Conservation (phyloP, 1,140 invertebrate species). For the Ptiloglossa arizonensis region DNA sequence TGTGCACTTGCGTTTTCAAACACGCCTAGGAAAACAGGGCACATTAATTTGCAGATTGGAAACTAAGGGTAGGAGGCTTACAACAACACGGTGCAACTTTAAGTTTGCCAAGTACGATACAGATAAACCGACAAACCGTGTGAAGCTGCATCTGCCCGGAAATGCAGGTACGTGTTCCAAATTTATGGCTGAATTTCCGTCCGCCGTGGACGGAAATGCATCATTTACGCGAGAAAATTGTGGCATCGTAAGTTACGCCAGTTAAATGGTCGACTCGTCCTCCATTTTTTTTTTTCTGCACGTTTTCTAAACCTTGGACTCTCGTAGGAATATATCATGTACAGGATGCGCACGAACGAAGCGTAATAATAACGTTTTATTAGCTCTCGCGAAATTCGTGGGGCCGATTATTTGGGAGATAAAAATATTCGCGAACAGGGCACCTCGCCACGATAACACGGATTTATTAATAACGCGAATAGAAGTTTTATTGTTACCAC, state of each 20-base stretch:
- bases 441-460: too few species aligned
- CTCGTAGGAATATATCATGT: too few species aligned
- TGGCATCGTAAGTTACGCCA: not conserved
- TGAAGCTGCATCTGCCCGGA: conserved; percentile 13
- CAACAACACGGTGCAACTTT: not conserved
- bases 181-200: conserved; percentile 42
- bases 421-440: too few species aligned
- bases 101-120: conserved; percentile 21
- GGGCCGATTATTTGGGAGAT: too few species aligned
- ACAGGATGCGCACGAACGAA: not conserved
- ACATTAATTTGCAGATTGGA: not conserved
- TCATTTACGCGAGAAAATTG: conserved; percentile 37
- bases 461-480: too few species aligned
- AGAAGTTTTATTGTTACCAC: too few species aligned
- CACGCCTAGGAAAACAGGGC: too few species aligned
- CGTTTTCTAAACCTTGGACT: not conserved
- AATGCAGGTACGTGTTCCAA: conserved; percentile 29
- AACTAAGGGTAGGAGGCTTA: not conserved
- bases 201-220: conserved; percentile 6
- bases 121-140: conserved; percentile 14
- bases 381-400: too few species aligned
- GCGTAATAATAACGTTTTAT: not conserved
- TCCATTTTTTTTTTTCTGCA: not conserved
- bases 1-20: too few species aligned
- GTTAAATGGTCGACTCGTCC: not conserved